Base-by-base conservation (phyloP, 1,140 invertebrate genomes). In the Psix sp. region DNA sequence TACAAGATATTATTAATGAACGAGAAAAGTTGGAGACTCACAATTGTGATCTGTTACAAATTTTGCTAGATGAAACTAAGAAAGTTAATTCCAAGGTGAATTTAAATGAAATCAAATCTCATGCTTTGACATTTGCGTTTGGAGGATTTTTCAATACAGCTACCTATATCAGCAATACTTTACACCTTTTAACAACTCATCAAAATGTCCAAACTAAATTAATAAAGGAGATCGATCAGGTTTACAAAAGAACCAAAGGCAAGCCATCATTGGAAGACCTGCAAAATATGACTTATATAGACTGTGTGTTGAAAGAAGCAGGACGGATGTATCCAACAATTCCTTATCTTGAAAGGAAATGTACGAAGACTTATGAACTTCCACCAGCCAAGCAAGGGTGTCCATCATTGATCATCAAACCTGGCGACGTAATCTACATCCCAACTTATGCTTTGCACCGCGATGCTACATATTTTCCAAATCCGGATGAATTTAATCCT, bases 161-260 rank as follows among this genome's bases (percentile, higher is more conserved):
- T 0, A 85, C 45, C 2, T 49, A 31, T 9, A n/a, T 92, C 26
- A 82, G 85, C 18, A 89, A 88, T 48, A 73, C 84, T 0, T 65
- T 86, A 0, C 89, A 90, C 31, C 83, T 88, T 31, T 76, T 93
- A 4, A 89, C 91, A 14, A 81, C 84, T 17, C 87, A 92, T 82
- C 87, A 86, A 14, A 88, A 91, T 16, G 78, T 90, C 6, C 92
- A 93, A 75, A 77, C 88, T n/a, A 88, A 83, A 74, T 71, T 93
- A 2, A 83, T 83, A 40, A 80, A 89, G 42, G 91, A 93, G 84
- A 88, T 93, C 10, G 80, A 87, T 13, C 62, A 81, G 16, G 60
- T 83, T 5, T 13, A 74, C 0, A 29, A 77, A 10, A 49, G 70
- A 9, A 26, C 68, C 29, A 38, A 78, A 18, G 82, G 78, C 1